Base-by-base conservation (phyloP, 1,140 invertebrate genomes). In the Pinna nobilis region DNA sequence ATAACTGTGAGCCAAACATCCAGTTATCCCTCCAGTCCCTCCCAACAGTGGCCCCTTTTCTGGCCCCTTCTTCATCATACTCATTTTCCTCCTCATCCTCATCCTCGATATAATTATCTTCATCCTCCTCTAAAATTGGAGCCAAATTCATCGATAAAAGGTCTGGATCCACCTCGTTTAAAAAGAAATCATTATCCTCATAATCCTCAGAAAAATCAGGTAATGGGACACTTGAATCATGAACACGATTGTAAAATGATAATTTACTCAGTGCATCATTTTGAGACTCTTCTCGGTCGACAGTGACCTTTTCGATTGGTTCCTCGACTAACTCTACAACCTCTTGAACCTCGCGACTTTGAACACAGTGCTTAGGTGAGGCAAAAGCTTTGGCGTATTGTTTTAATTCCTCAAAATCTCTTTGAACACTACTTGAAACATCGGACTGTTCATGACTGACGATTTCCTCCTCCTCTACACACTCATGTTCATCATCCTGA, bases 91-190 rank as follows among this genome's bases (percentile, higher is more conserved):
- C 71, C 2, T 78, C 76, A 23, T 81, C 78, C 32, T 63, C 59
- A 7, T 81, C 82, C n/a, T 81, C 74, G 30, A 81, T 78, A 20
- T 77, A 39, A 61, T 82, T 81, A 67, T 86, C 84, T 64, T 87
- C 84, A 44, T 81, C 82, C 64, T 86, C 83, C 66, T 87, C 84
- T 5, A 81, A 69, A 51, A 87, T 86, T n/a, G 82, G 80, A n/a
- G 75, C 81, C n/a, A 86, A 74, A 78, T 85, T 87, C 81, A 87
- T 82, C 6, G 84, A 84, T 53, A 86, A 71, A 61, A 85, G 71
- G 71, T 86, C 84, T 9, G 84, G 83, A 50, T 86, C 84, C 35
- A 86, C 60, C 63, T 86, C 86, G 23, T 78, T 74, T 5, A 77
- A 69, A 41, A 70, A 69, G 64, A 83, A 83, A 37, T 84, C 80